These are phyloP conservation scores for Oncorhynchus gorbuscha DNA, from an alignment of 2,113 vertebrate genomes.

Conservation along the genomic window DNA sequence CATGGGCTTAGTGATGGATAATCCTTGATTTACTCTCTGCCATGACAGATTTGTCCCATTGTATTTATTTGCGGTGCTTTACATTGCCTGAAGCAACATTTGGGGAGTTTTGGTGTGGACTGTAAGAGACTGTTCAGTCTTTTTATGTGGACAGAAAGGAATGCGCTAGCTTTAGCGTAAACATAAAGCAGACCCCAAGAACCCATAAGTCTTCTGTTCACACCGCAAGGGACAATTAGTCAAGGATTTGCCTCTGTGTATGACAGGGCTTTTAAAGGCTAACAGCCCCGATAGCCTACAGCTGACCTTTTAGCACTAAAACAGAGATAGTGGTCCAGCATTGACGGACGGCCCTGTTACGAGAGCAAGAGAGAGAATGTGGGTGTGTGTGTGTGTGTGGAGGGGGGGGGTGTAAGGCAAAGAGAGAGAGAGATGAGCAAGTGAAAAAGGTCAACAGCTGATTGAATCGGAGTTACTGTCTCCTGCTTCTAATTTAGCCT, in stretches of 20 bases:
- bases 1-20: not conserved
- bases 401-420: not conserved
- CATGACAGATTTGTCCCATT: not conserved
- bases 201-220: conserved; percentile 25
- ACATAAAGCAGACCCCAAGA: conserved; percentile 49
- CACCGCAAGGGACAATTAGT: conserved; percentile 49
- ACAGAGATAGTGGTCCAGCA: not conserved
- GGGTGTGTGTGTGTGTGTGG: no score
- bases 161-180: conserved; percentile 24
- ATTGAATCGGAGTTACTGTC: not conserved
- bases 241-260: conserved; percentile 29
- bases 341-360: not conserved
- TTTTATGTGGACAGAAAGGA: conserved; percentile 13
- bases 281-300: conserved; percentile 43
- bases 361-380: not conserved
- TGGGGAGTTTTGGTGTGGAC: no score
- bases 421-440: conserved; percentile 15
- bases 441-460: conserved; percentile 2
- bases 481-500: not conserved
- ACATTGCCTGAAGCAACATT: not conserved
- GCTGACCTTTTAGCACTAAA: conserved; percentile 34
- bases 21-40: not conserved
- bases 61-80: not conserved
- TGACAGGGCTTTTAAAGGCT: conserved; percentile 41
- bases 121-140: no score